A percentile compares a stretch with the other conserved stretches of the same genome.
Evolutionary conservation across 1,140 invertebrate species (phyloP).

Genomic region (Lethrus apterus): DNA sequence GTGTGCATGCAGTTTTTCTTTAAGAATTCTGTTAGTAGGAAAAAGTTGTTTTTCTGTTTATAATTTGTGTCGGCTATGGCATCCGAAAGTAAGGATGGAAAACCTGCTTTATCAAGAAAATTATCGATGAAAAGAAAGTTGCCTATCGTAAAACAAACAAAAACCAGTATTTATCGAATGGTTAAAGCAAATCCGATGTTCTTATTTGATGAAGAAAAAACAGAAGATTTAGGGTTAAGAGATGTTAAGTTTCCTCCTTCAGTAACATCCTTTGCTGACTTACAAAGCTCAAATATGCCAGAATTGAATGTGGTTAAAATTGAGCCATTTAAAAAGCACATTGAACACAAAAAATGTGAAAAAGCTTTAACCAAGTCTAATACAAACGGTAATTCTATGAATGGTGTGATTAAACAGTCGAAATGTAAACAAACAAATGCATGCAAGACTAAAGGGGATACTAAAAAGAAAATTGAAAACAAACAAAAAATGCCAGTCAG

Average conservation of each 20-base stretch:
- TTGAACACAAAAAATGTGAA: background rate
- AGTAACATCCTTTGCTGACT: conserved; percentile 3
- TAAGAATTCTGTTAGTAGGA: too few relatives aligned
- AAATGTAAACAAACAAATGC: too few relatives aligned
- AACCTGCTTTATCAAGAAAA: too few relatives aligned
- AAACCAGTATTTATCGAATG: conserved; percentile 2
- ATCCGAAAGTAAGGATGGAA: too few relatives aligned
- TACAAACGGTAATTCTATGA: background rate
- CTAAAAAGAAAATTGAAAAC: background rate
- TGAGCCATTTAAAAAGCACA: background rate
- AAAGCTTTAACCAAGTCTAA: background rate
- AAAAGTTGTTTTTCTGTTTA: too few relatives aligned
- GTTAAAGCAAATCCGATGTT: conserved; percentile 10
- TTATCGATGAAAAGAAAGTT: too few relatives aligned
- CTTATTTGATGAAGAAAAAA: conserved; percentile 2
- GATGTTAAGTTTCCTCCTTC: too few relatives aligned
- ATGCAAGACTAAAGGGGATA: too few relatives aligned
- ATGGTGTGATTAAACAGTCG: too few relatives aligned
- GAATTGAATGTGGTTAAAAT: background rate
- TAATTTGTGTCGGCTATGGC: too few relatives aligned
- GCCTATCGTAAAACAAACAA: conserved; percentile 4
- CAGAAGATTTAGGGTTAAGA: too few relatives aligned
- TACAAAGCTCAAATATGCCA: background rate
- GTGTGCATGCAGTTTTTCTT: too few relatives aligned
- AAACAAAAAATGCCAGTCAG: background rate